Evolutionary conservation across 2,888 invertebrate species (phyloP), one percentile per base, ranked within the genome.

Genomic region (Oithona nana): DNA sequence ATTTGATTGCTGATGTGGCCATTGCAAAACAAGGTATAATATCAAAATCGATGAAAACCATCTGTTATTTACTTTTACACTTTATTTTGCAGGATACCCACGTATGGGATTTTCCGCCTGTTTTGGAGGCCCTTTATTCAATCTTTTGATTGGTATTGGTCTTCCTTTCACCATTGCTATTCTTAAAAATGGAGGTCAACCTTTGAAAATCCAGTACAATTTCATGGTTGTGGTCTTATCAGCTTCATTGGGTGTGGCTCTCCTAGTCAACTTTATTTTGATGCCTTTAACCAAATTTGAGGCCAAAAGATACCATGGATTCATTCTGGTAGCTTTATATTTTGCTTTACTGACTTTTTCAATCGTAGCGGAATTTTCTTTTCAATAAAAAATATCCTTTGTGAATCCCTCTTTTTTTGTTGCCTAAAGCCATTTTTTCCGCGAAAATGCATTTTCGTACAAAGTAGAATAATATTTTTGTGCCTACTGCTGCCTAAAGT

Each of bases 61-160:
- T n/a, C n/a, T n/a, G n/a, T n/a, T n/a, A n/a, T n/a, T n/a, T n/a
- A n/a, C n/a, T n/a, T n/a, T n/a, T n/a, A n/a, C n/a, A n/a, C n/a
- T n/a, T n/a, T n/a, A n/a, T n/a, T n/a, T n/a, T n/a, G n/a, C n/a
- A n/a, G n/a, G 80, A 76, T 39, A 48, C 69, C 78, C 81, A 0
- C 74, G 78, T 64, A 82, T 82, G 80, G 82, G 80, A 1, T 78
- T 79, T 68, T 78, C 81, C 0, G 82, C 82, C 0, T 82, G 81
- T 64, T 80, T 80, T 69, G 83, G 82, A 22, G 82, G 82, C 4
- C 83, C 83, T 1, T 72, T 83, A 63, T 80, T 83, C 68, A 82
- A 79, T 80, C 74, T 73, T 72, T 71, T 73, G 71, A 64, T n/a
- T 29, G 55, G 63, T 60, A 51, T 52, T 49, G 11, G 61, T 61